A percentile compares a stretch with the other conserved stretches of the same genome.
Evolutionary conservation across 2,113 vertebrate species (phyloP).

Genomic region (Caranx ignobilis): DNA sequence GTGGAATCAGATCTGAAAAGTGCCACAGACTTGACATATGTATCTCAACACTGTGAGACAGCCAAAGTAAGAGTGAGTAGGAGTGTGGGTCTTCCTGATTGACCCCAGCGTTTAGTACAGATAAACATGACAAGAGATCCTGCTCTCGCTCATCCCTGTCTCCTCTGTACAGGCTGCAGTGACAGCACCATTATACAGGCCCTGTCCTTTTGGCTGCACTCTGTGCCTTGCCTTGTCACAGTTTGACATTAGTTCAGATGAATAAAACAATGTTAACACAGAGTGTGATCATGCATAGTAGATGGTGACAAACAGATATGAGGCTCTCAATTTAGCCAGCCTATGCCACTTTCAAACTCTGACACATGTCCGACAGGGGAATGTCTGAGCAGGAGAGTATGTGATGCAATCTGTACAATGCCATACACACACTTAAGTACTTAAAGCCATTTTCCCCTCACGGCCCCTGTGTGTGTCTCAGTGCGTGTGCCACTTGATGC

Average conservation of each 20-base stretch:
- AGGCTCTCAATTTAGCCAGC: conserved; percentile 43
- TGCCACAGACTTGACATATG: background rate
- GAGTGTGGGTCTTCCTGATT: background rate
- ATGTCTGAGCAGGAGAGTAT: conserved; percentile 12
- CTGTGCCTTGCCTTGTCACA: conserved; percentile 17
- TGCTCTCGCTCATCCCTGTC: background rate
- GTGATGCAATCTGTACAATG: conserved; percentile 47
- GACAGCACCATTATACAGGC: conserved; percentile 15
- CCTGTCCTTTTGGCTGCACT: conserved; percentile 30
- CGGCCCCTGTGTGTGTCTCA: conserved; percentile 23
- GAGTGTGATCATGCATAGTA: conserved; percentile 59
- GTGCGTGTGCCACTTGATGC: conserved; percentile 55
- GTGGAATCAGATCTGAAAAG: conserved; percentile 18
- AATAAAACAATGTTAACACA: conserved; percentile 62
- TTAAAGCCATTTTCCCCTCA: conserved; percentile 49
- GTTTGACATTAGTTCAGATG: conserved; percentile 36
- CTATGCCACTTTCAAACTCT: conserved; percentile 44
- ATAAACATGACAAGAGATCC: background rate
- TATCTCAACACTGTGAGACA: background rate
- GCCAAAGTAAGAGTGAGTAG: background rate
- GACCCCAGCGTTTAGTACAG: background rate
- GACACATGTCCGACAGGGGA: conserved; percentile 48
- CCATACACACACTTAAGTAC: conserved; percentile 57
- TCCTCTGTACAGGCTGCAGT: conserved; percentile 7
- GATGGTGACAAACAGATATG: conserved; percentile 70